Conservation (phyloP, 1,140 invertebrate species). For the Portunus trituberculatus region DNA sequence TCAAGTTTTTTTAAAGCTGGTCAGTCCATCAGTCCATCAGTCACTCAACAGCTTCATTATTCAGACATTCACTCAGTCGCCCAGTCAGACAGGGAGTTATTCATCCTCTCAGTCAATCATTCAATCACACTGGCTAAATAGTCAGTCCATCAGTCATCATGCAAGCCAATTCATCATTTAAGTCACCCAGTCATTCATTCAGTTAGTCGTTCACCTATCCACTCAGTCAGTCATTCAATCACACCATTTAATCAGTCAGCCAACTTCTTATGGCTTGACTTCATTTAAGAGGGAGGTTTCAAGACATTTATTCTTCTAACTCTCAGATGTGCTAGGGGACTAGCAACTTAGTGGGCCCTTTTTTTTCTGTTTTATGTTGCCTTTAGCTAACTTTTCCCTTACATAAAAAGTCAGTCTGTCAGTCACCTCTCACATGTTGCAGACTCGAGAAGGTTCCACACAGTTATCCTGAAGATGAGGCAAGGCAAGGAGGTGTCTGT, state of each 20-base stretch:
- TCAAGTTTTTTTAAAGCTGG: too few species aligned
- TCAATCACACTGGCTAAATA: too few species aligned
- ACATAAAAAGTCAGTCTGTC: neutral
- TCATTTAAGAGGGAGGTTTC: neutral
- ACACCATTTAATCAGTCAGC: neutral
- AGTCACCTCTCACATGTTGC: slow-evolving; percentile 71
- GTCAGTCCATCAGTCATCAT: too few species aligned
- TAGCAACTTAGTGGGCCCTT: neutral
- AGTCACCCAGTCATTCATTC: too few species aligned
- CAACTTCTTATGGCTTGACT: too few species aligned
- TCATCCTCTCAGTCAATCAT: too few species aligned
- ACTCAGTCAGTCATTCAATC: neutral
- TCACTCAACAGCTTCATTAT: too few species aligned
- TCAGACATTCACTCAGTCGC: too few species aligned
- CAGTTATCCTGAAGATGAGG: slow-evolving; percentile 88
- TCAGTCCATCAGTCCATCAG: too few species aligned
- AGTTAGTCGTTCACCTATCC: too few species aligned
- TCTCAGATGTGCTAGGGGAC: neutral
- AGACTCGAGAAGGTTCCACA: slow-evolving; percentile 90
- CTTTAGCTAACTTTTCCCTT: neutral
- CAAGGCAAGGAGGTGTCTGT: slow-evolving; percentile 90
- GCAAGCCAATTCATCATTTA: too few species aligned
- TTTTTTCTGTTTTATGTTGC: neutral
- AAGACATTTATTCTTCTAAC: neutral
- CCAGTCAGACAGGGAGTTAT: too few species aligned